Evolutionary conservation across 2,888 invertebrate species (phyloP).

Genomic region (Oscheius sp.): DNA sequence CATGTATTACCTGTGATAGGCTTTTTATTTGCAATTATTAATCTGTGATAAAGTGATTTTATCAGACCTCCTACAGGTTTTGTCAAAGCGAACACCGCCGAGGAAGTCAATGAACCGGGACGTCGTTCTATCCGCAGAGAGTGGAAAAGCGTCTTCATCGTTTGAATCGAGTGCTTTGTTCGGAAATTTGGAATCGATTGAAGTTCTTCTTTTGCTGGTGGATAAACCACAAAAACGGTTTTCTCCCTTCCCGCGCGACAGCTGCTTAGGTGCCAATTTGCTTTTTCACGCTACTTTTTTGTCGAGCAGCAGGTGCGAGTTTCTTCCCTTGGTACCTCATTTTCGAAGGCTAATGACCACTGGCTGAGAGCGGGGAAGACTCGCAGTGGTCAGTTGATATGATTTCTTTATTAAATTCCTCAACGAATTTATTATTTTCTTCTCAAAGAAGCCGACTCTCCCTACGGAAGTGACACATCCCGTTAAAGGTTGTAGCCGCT

Average conservation of each 20-base stretch:
- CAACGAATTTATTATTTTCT: no score
- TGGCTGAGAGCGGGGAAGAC: not conserved
- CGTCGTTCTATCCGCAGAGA: conserved; percentile 1
- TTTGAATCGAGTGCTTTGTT: no score
- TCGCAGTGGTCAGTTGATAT: not conserved
- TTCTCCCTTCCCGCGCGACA: no score
- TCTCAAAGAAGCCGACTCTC: no score
- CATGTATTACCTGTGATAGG: no score
- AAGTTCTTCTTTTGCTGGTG: no score
- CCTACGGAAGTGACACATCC: no score
- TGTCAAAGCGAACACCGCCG: not conserved
- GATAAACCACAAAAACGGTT: no score
- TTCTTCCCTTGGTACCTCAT: conserved; percentile 11
- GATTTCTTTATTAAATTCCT: not conserved
- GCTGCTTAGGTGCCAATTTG: not conserved
- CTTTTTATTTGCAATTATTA: no score
- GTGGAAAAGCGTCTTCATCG: not conserved
- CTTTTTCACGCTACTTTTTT: conserved; percentile 1
- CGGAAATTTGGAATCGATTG: no score
- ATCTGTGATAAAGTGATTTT: no score
- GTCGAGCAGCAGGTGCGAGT: conserved; percentile 16
- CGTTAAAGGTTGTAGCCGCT: no score
- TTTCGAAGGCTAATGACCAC: conserved; percentile 7
- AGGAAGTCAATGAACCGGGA: conserved; percentile 5
- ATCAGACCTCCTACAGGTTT: not conserved